Base-by-base conservation (phyloP, 2,113 vertebrate genomes). In the Aix galericulata region DNA sequence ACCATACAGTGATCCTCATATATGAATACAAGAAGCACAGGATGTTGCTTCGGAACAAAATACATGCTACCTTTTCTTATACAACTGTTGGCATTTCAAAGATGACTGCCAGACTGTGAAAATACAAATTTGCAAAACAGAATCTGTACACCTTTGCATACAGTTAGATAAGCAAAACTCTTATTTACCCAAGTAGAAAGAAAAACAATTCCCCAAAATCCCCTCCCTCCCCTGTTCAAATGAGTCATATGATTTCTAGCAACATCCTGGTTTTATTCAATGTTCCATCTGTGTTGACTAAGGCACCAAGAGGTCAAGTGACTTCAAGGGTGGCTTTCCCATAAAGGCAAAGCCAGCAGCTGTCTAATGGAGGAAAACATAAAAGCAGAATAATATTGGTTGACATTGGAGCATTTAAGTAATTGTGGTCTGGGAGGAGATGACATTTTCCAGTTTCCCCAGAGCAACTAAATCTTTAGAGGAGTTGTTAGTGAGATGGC, bases 261-360 rank as follows among this genome's bases (percentile, higher is more conserved):
- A 95, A 94, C 91, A 92, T 96, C 89, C 85, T 95, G 94, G 71
- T 87, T 92, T 93, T 91, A 92, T 93, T 91, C 89, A 89, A 7
- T 77, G 72, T 94, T 95, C 78, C 94, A 88, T 96, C 92, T 96
- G 89, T 96, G 91, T 85, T 96, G 92, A 94, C 92, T 96, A 62
- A 94, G 63, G 89, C 86, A 94, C 26, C 62, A 90, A 89, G 93
- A 94, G 94, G 96, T 96, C 96, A 97, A 97, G 95, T 93, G 94
- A 88, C 89, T 95, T 96, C 92, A 95, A 86, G 89, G 94, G 92
- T 93, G 85, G 76, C 59, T 95, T 96, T 97, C 94, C 64, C 88
- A 88, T 96, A 96, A 93, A 96, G 87, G n/a, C 89, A 95, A 69
- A 95, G 53, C 64, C 92, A 92, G 66, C 73, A 96, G 86, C 73